Evolutionary conservation across 2,888 invertebrate genomes (phyloP), one percentile per base, ranked within the genome.

Genomic region (Lasioglossum lativentre): DNA sequence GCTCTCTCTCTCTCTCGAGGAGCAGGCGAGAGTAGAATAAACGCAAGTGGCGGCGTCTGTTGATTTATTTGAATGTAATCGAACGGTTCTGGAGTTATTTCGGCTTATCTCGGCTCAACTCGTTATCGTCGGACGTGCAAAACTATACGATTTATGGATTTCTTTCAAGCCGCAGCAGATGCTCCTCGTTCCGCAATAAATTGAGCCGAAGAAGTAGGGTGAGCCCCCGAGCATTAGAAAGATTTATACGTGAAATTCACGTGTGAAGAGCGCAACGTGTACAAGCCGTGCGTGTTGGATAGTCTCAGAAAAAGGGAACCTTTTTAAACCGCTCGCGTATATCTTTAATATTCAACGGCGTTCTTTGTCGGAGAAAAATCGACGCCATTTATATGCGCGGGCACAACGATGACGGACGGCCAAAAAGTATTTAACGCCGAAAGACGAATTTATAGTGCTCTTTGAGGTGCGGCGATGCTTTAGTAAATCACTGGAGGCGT

Each of bases 141-240:
- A 86, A 86, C 82, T 74, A 42, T 82, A 80, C 77, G 80, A 86
- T 86, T 86, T 86, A 86, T 82, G 82, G 86, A 79, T 85, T 82
- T 75, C 86, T 86, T 85, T 75, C 66, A 72, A 78, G 78, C 80
- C 47, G 63, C 68, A 45, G 80, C 86, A 87, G 80, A 86, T 87
- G 87, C 78, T 86, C 80, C 75, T 23, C 72, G 83, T 38, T 23
- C 52, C 63, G 72, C 86, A 75, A 87, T 87, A 87, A 87, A 87
- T 87, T 86, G 72, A 45, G 27, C 52, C 68, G 73, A 70, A 85
- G 86, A 84, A 71, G 74, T 42, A 66, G 68, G 72, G 30, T 56
- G 82, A 70, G 74, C 47, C 14, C 68, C 47, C 4, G 66, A 56
- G 82, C 75, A 81, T 78, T 81, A 75, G 75, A 63, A 66, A 85